phyloP scores from a whole-genome alignment of 1,140 invertebrate species.

The Anastatus disparis region DNA sequence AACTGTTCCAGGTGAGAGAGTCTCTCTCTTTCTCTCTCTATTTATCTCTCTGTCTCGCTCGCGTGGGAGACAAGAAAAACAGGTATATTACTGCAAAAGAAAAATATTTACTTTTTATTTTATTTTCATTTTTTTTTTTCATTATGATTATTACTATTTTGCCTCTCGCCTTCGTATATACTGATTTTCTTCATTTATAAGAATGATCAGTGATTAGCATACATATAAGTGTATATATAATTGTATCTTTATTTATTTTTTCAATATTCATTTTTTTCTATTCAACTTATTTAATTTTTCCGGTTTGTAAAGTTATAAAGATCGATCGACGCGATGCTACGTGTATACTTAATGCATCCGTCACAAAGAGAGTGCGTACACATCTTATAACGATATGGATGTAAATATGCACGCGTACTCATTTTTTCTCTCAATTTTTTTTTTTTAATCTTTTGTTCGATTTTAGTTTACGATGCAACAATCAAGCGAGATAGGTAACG shows the following conservation, averaged over 20 bases:
- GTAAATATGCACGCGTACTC: not conserved
- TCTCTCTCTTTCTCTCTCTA: too few species aligned
- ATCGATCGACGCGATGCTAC: slow-evolving; percentile 7
- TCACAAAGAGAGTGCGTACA: slow-evolving; percentile 17
- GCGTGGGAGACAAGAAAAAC: slow-evolving; percentile 37
- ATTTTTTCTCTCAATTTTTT: not conserved
- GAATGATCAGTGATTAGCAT: too few species aligned
- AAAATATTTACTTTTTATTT: slow-evolving; percentile 34
- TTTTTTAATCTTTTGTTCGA: not conserved
- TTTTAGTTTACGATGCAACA: not conserved
- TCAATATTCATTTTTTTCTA: not conserved
- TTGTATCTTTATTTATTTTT: too few species aligned
- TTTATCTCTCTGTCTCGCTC: slow-evolving; percentile 1
- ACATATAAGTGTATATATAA: too few species aligned
- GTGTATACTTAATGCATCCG: slow-evolving; percentile 20
- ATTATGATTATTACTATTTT: too few species aligned
- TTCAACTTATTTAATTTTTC: slow-evolving; percentile 11
- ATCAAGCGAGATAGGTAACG: too few species aligned
- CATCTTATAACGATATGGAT: not conserved
- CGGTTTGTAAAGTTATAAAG: slow-evolving; percentile 13
- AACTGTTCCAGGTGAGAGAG: slow-evolving; percentile 48
- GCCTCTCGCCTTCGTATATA: too few species aligned
- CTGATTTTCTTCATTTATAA: too few species aligned
- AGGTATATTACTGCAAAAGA: slow-evolving; percentile 42
- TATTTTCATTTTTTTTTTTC: too few species aligned